Evolutionary conservation across 2,113 vertebrate species (phyloP), one percentile per base, ranked within the genome.

Genomic region (Zootoca vivipara): DNA sequence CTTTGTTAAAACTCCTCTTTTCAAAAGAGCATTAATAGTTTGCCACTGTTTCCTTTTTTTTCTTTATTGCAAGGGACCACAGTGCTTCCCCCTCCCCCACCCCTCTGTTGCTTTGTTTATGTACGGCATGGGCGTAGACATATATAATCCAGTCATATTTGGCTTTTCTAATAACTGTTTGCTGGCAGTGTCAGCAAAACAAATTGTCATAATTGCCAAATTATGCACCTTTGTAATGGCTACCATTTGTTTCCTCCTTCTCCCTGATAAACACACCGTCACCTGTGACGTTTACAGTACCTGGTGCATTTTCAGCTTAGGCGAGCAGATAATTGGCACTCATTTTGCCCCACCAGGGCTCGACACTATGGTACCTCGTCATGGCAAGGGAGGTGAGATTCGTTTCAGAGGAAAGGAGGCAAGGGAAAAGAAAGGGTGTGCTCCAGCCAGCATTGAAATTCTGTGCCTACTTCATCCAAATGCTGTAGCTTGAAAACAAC

Each of bases 1-100:
- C 96, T 97, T 97, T 97, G 94, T 97, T 96, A 96, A 96, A 97
- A 96, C 96, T 96, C 95, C 91, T 96, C 92, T 97, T 96, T 97
- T 95, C 91, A 96, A 96, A 88, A 97, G 93, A 95, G 86, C 94
- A 95, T 92, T 96, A 95, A 96, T 94, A 95, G 92, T 96, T 97
- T 95, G 93, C 92, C 93, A 91, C 92, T 96, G 82, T 93, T 96
- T 89, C 58, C 20, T 62, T 62, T 62, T 35, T 35, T 16, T 94
- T 89, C 74, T 95, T 94, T 94, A 94, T 95, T 96, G 93, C 93
- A 85, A 91, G 89, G 93, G 94, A 95, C 90, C 92, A 91, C 92
- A 90, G 90, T 85, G 90, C 89, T 7, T 1, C 5, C 46, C 10
- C 33, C 20, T 1, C 7, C 33, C 40, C 10, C 16, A 22, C 26